Base-by-base conservation (phyloP, 1,140 invertebrate genomes). In the Drosophila mojavensis region DNA sequence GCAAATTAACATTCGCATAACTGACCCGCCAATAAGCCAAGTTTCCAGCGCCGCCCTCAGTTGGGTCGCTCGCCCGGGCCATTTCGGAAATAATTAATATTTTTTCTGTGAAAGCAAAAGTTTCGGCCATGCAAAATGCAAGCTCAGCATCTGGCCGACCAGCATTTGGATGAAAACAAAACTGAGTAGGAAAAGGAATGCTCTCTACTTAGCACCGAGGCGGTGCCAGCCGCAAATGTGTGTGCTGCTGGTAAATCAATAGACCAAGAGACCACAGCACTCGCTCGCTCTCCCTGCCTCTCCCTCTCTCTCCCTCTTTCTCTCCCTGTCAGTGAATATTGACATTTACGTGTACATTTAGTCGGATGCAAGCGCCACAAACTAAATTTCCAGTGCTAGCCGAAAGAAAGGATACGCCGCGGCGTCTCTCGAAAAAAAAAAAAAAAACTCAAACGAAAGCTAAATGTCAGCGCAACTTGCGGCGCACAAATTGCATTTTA, bases 1-100 rank as follows among this genome's bases (percentile, higher is more conserved):
- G 60, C 76, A 84, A 83, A 83, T 84, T 76, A 83, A 79, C 72
- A 77, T 79, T 76, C 64, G 28, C 76, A 66, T 76, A 84, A 69
- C 63, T 56, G 82, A 81, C 48, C 48, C 17, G 20, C 15, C 55
- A 53, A 15, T 15, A 43, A 59, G 30, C 13, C 6, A 59, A 45
- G 39, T 48, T 33, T 0, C 6, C 0, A 5, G n/a, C 9, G 6
- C 20, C 7, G 41, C 45, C 10, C 20, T 50, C 36, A 39, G 5
- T 39, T 39, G 36, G 36, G 10, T 11, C 36, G 36, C 36, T 39
- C 10, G 36, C 36, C 36, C 11, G 17, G 26, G 17, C 56, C 11
- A 26, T 53, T 81, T 67, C 4, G 30, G 48, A 79, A 79, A 79
- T 83, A 82, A 82, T 82, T 83, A 83, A 82, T 74, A 74, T 83